Conservation (phyloP, 30 jellyfish, hydroid and myxozoan genomes). For the Aurelia aurita region DNA sequence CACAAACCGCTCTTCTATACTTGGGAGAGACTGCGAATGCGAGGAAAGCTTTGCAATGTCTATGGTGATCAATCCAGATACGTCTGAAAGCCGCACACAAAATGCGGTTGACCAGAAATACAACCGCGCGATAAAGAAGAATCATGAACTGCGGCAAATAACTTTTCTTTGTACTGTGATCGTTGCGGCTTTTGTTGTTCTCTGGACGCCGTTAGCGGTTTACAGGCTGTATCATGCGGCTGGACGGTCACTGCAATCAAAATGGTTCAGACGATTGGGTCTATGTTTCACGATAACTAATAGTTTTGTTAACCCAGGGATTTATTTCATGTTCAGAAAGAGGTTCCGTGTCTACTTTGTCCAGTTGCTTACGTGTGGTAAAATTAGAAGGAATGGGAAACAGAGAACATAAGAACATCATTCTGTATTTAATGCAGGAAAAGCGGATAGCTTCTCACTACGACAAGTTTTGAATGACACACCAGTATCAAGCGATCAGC, state of each 20-base stretch:
- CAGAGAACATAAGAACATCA: no score
- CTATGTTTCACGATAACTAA: conserved; percentile 33
- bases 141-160: not conserved
- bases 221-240: conserved; percentile 18
- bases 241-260: not conserved
- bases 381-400: no score
- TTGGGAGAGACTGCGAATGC: no score
- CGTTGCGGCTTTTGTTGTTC: conserved; percentile 8
- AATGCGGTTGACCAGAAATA: no score
- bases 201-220: conserved; percentile 40
- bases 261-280: conserved; percentile 1
- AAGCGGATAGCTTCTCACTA: no score
- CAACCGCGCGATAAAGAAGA: not conserved
- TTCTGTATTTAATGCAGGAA: no score
- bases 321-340: conserved; percentile 9
- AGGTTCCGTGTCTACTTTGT: conserved; percentile 8
- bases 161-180: conserved; percentile 1
- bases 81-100: no score
- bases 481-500: no score
- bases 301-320: conserved; percentile 22
- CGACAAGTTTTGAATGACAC: no score
- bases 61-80: no score
- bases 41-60: no score
- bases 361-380: not conserved
- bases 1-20: not conserved